Conservation (phyloP, 2,797 vertebrate species). For the Petrocephalus sullivani region DNA sequence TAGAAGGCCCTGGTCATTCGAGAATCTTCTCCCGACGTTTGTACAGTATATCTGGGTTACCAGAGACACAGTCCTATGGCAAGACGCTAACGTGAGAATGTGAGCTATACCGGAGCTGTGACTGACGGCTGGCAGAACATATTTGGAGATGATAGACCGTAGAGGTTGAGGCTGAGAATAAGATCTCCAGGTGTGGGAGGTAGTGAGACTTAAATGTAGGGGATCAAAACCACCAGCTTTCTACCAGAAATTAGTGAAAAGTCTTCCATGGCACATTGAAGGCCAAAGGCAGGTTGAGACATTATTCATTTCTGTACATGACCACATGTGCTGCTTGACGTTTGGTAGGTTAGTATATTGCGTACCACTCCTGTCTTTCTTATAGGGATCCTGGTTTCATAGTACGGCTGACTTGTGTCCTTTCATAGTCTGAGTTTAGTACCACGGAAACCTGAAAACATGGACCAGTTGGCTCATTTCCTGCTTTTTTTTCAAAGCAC, state of each 20-base stretch:
- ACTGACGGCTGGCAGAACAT: background rate
- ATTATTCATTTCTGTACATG: background rate
- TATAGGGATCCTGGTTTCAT: background rate
- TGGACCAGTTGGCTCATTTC: background rate
- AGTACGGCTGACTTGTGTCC: background rate
- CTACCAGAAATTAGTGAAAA: slow-evolving; percentile 8
- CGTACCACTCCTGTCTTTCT: background rate
- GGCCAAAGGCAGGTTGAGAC: background rate
- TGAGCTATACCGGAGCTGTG: background rate
- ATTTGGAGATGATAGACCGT: background rate
- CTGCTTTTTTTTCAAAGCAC: background rate
- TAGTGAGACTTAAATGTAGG: background rate
- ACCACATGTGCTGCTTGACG: background rate
- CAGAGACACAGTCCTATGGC: background rate
- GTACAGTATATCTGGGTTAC: background rate
- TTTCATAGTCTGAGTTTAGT: background rate
- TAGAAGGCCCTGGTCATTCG: background rate
- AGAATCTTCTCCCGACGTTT: background rate
- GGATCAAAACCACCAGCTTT: background rate
- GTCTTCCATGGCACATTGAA: background rate
- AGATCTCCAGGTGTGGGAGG: background rate
- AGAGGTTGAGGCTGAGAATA: background rate
- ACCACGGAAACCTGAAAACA: background rate
- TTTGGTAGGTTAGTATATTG: background rate
- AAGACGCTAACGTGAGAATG: background rate